These are phyloP conservation scores for Lamprologus callipterus DNA, from an alignment of 2,113 vertebrate genomes.

Conservation along the genomic window DNA sequence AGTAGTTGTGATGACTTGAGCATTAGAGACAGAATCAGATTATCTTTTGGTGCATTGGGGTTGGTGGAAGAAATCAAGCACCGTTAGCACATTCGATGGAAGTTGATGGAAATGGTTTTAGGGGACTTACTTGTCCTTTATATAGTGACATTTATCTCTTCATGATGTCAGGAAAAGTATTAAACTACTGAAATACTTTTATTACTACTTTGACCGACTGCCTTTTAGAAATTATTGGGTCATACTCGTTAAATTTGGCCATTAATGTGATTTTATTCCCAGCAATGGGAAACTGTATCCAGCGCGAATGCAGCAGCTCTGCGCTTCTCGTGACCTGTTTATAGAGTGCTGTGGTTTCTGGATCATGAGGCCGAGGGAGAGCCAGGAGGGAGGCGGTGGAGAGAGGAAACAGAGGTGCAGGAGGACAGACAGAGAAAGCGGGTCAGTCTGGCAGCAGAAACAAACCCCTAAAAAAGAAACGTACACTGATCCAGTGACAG, in stretches of 20 bases:
- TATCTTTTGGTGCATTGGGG: background rate
- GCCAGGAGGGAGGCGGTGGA: background rate
- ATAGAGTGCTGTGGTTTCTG: constrained; percentile 27
- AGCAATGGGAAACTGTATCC: background rate
- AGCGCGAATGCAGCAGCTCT: background rate
- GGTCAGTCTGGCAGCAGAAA: constrained; percentile 32
- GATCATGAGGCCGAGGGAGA: constrained; percentile 25
- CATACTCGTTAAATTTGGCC: background rate
- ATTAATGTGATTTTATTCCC: background rate
- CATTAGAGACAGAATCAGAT: background rate
- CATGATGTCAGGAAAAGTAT: background rate
- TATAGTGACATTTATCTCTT: background rate
- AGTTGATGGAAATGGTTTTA: background rate
- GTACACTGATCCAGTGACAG: background rate
- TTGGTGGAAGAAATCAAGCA: background rate
- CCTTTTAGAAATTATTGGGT: background rate
- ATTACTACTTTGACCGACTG: background rate
- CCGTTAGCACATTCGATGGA: background rate
- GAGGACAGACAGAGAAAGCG: constrained; percentile 10
- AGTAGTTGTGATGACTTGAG: background rate
- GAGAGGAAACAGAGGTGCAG: background rate
- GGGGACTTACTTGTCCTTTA: background rate
- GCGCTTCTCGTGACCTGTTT: constrained; percentile 45
- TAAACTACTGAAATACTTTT: background rate
- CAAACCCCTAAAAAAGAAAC: constrained; percentile 5